phyloP scores from a whole-genome alignment of 2,888 invertebrate genomes.

The Graphium colonna region DNA sequence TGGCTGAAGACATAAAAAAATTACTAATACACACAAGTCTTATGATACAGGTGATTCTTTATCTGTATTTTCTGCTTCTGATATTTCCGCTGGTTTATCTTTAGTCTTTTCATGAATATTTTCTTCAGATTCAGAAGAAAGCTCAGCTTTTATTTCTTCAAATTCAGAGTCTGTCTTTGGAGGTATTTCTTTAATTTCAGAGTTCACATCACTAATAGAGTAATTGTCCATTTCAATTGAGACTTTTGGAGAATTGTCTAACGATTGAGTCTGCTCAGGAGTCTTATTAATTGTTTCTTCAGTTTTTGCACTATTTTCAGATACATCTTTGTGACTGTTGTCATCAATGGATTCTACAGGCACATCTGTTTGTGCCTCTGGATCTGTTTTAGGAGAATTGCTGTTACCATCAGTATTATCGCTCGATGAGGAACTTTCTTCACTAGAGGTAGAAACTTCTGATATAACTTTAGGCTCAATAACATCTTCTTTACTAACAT shows the following conservation, averaged over 20 bases:
- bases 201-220: conserved; percentile 67
- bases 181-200: conserved; percentile 48
- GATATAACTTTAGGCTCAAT: conserved; percentile 53
- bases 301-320: conserved; percentile 31
- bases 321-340: conserved; percentile 31
- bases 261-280: not conserved
- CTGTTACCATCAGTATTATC: conserved; percentile 71
- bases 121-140: too few species aligned
- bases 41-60: conserved; percentile 16
- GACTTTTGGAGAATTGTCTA: conserved; percentile 33
- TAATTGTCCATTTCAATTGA: conserved; percentile 58
- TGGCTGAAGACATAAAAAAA: conserved; percentile 14
- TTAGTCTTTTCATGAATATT: conserved; percentile 28
- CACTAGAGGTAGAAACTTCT: conserved; percentile 65
- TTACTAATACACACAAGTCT: conserved; percentile 12
- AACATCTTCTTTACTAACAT: conserved; percentile 52
- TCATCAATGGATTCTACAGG: conserved; percentile 29
- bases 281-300: conserved; percentile 11
- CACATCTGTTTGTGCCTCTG: conserved; percentile 18
- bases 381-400: conserved; percentile 61
- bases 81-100: conserved; percentile 22
- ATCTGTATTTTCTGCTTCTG: conserved; percentile 23
- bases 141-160: conserved; percentile 26
- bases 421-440: conserved; percentile 71
- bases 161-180: conserved; percentile 28